Conservation (phyloP, 2,888 invertebrate species). For the Ectropis crepuscularia region DNA sequence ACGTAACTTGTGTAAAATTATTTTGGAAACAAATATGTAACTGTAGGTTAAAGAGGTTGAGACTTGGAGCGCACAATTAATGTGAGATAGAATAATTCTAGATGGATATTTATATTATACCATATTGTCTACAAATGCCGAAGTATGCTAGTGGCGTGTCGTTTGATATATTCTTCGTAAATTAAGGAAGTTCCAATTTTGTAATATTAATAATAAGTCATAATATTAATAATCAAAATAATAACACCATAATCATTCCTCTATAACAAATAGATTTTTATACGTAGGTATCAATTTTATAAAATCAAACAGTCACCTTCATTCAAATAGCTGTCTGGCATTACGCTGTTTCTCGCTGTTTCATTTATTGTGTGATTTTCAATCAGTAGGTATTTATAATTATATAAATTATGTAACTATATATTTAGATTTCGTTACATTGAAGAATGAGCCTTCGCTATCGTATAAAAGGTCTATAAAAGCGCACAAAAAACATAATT, state of each 20-base stretch:
- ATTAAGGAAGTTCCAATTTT: slow-evolving; percentile 42
- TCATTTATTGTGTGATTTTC: too few species aligned
- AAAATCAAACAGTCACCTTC: background rate
- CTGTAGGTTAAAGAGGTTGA: slow-evolving; percentile 50
- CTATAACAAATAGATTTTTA: background rate
- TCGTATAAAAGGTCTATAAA: too few species aligned
- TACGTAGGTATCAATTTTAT: background rate
- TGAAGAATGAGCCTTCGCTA: too few species aligned
- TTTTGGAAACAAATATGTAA: slow-evolving; percentile 33
- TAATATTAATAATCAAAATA: slow-evolving; percentile 10
- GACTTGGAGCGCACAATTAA: slow-evolving; percentile 81
- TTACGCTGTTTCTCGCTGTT: too few species aligned
- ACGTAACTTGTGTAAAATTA: background rate
- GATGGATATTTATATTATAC: slow-evolving; percentile 58
- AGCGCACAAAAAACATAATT: too few species aligned
- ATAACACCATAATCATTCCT: slow-evolving; percentile 4
- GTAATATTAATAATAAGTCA: slow-evolving; percentile 14
- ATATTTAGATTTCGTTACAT: too few species aligned
- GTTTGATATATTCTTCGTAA: slow-evolving; percentile 44
- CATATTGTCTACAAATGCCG: slow-evolving; percentile 48
- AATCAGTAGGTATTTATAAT: too few species aligned
- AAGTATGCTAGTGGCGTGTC: slow-evolving; percentile 46
- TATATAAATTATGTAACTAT: too few species aligned
- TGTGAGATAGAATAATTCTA: slow-evolving; percentile 75
- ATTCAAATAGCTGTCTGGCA: background rate